Evolutionary conservation across 2,797 vertebrate species (phyloP).

Genomic region (Anguilla pacifica): DNA sequence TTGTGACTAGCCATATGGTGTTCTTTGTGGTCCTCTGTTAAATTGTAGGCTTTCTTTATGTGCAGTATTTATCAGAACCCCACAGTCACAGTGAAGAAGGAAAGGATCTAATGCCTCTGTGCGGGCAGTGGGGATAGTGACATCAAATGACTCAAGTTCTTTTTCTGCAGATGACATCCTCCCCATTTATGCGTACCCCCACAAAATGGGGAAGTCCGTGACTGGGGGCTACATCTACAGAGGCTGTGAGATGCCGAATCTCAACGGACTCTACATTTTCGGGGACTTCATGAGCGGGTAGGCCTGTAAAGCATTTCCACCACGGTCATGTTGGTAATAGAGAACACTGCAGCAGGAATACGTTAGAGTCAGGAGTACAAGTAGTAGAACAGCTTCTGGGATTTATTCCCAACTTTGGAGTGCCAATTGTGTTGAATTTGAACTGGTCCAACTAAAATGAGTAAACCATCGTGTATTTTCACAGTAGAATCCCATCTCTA

Average conservation of each 20-base stretch:
- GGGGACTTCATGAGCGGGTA: constrained; percentile 87
- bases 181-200: constrained; percentile 82
- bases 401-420: not conserved
- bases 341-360: not conserved
- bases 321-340: not conserved
- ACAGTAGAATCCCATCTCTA: not conserved
- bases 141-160: not conserved
- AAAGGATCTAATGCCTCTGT: not conserved
- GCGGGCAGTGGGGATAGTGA: not conserved
- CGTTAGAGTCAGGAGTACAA: not conserved
- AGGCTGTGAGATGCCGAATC: constrained; percentile 83
- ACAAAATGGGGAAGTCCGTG: constrained; percentile 80
- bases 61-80: not conserved
- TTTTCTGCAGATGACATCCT: constrained; percentile 72
- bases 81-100: not conserved
- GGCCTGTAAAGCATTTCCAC: not conserved
- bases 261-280: constrained; percentile 81
- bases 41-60: not conserved
- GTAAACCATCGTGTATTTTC: not conserved
- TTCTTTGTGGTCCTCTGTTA: not conserved
- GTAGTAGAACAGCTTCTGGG: not conserved
- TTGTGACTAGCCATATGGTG: not conserved
- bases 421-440: not conserved
- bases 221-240: constrained; percentile 84
- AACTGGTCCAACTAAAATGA: not conserved